A percentile compares a stretch with the other conserved stretches of the same genome.
phyloP scores from a whole-genome alignment of 2,888 invertebrate genomes.

The Alloplasta piceator region DNA sequence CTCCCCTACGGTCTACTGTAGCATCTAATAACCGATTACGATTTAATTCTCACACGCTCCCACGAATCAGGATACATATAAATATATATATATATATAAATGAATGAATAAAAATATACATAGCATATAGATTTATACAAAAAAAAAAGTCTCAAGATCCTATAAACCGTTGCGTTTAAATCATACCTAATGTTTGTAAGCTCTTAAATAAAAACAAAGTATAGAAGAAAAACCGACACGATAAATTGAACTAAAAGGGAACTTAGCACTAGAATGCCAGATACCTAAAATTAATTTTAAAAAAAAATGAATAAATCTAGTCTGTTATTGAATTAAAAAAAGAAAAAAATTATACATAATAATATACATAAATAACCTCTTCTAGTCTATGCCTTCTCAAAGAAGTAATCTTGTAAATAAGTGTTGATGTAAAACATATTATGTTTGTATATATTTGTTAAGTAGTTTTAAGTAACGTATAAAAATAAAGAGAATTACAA shows the following conservation, averaged over 20 bases:
- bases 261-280: conserved; percentile 58
- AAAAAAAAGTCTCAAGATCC: conserved; percentile 55
- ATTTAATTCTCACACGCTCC: conserved; percentile 55
- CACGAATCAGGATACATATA: conserved; percentile 58
- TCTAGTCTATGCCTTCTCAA: conserved; percentile 69
- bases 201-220: conserved; percentile 44
- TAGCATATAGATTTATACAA: conserved; percentile 63
- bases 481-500: conserved; percentile 57
- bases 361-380: conserved; percentile 59
- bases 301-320: conserved; percentile 57
- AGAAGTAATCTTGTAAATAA: conserved; percentile 70
- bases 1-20: conserved; percentile 53
- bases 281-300: conserved; percentile 55
- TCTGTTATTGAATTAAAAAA: conserved; percentile 67
- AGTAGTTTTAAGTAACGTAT: conserved; percentile 73
- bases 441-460: conserved; percentile 74
- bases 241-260: conserved; percentile 55
- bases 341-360: conserved; percentile 52
- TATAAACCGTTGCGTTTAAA: conserved; percentile 58
- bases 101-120: conserved; percentile 33
- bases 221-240: conserved; percentile 30
- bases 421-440: conserved; percentile 72
- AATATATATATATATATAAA: conserved; percentile 36
- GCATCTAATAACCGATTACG: conserved; percentile 44
- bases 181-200: conserved; percentile 63